Evolutionary conservation across 2,888 invertebrate species (phyloP).

Genomic region (Mantis religiosa): DNA sequence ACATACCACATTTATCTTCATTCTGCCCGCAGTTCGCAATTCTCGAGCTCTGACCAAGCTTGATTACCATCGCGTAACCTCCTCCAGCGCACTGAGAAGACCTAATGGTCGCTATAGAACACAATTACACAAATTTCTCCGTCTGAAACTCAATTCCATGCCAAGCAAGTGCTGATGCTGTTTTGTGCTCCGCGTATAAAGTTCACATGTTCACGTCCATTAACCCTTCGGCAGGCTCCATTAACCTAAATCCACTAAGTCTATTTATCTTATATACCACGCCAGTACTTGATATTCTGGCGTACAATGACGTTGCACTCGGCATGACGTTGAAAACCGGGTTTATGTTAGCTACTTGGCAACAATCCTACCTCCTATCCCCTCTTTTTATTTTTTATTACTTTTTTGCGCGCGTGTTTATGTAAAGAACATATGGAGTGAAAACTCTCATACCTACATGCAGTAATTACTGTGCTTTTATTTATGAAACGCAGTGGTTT

Average conservation of each 20-base stretch:
- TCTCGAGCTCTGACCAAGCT: background rate
- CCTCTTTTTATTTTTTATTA: too few relatives aligned
- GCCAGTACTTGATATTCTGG: background rate
- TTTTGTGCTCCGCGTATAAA: background rate
- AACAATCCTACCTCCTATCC: too few relatives aligned
- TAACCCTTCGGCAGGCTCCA: background rate
- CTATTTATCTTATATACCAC: background rate
- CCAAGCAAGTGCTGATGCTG: background rate
- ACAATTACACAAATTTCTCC: background rate
- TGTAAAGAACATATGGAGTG: background rate
- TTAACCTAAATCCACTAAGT: background rate
- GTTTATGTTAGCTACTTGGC: too few relatives aligned
- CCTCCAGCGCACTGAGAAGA: background rate
- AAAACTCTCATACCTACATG: background rate
- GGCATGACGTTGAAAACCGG: too few relatives aligned
- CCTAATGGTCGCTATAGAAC: background rate
- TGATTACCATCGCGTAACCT: background rate
- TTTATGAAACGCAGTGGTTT: background rate
- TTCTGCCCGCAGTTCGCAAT: background rate
- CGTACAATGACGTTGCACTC: background rate
- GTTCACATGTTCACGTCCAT: background rate
- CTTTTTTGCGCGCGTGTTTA: background rate
- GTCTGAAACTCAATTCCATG: background rate
- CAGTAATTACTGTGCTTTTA: background rate
- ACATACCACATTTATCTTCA: background rate